Evolutionary conservation across 2,888 invertebrate genomes (phyloP).

Genomic region (Bursaphelenchus okinawaensis): DNA sequence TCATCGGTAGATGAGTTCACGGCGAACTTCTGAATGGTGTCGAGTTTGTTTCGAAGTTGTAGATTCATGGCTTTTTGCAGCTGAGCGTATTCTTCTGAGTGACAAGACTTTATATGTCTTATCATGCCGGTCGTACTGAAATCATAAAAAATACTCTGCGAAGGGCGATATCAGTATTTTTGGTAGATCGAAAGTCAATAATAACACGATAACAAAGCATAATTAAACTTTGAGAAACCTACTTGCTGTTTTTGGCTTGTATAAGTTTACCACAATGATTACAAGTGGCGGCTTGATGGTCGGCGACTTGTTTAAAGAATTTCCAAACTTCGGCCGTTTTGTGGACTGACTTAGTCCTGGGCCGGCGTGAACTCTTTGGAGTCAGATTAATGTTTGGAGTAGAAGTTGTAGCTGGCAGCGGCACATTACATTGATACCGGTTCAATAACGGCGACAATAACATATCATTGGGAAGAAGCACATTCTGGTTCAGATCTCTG

Average conservation of each 20-base stretch:
- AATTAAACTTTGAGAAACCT: conserved; percentile 3
- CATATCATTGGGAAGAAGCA: too few species aligned
- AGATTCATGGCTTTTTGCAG: conserved; percentile 22
- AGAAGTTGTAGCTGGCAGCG: not conserved
- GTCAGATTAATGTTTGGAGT: not conserved
- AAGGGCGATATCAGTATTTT: too few species aligned
- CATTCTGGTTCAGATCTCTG: too few species aligned
- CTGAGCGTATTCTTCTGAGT: conserved; percentile 27
- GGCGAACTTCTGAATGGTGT: conserved; percentile 22
- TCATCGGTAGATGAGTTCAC: too few species aligned
- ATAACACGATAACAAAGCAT: too few species aligned
- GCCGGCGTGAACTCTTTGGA: conserved; percentile 14
- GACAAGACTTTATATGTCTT: conserved; percentile 52
- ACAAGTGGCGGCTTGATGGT: conserved; percentile 51
- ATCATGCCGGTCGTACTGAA: conserved; percentile 57
- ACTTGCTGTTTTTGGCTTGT: conserved; percentile 56
- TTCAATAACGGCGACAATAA: too few species aligned
- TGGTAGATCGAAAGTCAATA: too few species aligned
- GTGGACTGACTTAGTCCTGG: conserved; percentile 29
- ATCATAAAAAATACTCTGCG: too few species aligned
- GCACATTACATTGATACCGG: too few species aligned
- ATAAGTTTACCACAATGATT: conserved; percentile 49
- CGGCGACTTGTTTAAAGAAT: conserved; percentile 46
- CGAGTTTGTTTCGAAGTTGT: conserved; percentile 15
- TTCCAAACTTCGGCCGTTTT: conserved; percentile 47